Percentiles rank a stretch among this genome's conserved stretches.
Evolutionary conservation across 2,888 invertebrate genomes (phyloP).

Genomic region (Tortrix viridana): DNA sequence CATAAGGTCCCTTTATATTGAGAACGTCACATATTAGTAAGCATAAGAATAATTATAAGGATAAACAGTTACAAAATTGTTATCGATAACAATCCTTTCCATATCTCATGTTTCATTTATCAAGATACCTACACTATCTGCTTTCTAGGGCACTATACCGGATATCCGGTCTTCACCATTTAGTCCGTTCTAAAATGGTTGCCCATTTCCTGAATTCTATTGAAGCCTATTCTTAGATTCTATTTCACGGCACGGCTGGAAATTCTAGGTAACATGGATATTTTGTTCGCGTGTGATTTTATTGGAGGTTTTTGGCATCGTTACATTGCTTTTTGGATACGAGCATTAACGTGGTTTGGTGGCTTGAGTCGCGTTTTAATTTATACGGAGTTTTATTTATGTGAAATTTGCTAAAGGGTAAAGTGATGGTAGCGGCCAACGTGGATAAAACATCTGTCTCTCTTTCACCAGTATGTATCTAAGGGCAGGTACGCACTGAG

Average conservation of each 20-base stretch:
- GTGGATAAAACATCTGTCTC: too few species aligned
- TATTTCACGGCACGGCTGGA: constrained; percentile 22
- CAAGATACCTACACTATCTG: constrained; percentile 2
- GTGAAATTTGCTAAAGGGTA: too few species aligned
- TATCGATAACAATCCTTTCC: not conserved
- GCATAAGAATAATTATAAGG: too few species aligned
- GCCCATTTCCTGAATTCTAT: constrained; percentile 28
- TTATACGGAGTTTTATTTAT: too few species aligned
- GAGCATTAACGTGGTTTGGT: not conserved
- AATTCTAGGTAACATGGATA: constrained; percentile 23
- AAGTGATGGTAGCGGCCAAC: too few species aligned
- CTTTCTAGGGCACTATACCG: constrained; percentile 1
- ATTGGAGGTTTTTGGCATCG: not conserved
- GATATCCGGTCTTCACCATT: constrained; percentile 9
- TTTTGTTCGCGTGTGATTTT: constrained; percentile 5
- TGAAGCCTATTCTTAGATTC: constrained; percentile 18
- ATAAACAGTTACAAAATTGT: too few species aligned
- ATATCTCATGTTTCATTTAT: constrained; percentile 11
- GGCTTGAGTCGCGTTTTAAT: not conserved
- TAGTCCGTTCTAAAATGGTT: constrained; percentile 21
- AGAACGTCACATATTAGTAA: too few species aligned
- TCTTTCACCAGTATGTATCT: too few species aligned
- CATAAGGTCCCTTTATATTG: too few species aligned
- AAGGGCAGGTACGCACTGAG: too few species aligned
- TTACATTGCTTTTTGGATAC: not conserved